These are phyloP conservation scores for Ictalurus punctatus DNA, from an alignment of 2,113 vertebrate genomes.

Conservation along the genomic window DNA sequence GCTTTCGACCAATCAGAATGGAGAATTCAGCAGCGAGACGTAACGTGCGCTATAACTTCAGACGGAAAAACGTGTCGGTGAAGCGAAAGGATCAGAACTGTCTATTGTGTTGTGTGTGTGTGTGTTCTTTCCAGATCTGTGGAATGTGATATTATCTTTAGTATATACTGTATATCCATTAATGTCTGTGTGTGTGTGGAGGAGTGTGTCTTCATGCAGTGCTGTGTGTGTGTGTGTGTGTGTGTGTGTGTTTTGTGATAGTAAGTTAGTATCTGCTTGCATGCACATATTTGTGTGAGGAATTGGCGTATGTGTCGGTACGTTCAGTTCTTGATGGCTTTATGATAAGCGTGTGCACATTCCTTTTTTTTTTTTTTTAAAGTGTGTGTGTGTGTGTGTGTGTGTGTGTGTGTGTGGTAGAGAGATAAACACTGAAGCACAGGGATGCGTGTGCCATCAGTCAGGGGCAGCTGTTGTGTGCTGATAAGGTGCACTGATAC, in stretches of 20 bases:
- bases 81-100: not conserved
- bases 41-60: too few relatives aligned
- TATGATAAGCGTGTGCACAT: not conserved
- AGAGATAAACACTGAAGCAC: slow-evolving; percentile 28
- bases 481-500: slow-evolving; percentile 38
- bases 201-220: not conserved
- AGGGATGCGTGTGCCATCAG: slow-evolving; percentile 40
- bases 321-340: slow-evolving; percentile 25
- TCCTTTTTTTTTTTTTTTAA: slow-evolving; percentile 6
- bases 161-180: not conserved
- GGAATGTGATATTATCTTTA: not conserved
- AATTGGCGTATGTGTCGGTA: slow-evolving; percentile 11
- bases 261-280: not conserved
- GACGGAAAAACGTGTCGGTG: too few relatives aligned
- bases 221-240: not conserved
- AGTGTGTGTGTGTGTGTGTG: slow-evolving; percentile 9
- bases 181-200: not conserved
- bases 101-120: not conserved
- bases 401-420: not conserved
- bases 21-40: not conserved
- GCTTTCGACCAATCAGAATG: not conserved
- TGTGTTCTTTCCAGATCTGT: not conserved
- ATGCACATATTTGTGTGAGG: slow-evolving; percentile 7
- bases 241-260: not conserved
- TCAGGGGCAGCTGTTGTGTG: slow-evolving; percentile 39